Evolutionary conservation across 2,797 vertebrate genomes (phyloP).

Genomic region (Onychomys torridus): DNA sequence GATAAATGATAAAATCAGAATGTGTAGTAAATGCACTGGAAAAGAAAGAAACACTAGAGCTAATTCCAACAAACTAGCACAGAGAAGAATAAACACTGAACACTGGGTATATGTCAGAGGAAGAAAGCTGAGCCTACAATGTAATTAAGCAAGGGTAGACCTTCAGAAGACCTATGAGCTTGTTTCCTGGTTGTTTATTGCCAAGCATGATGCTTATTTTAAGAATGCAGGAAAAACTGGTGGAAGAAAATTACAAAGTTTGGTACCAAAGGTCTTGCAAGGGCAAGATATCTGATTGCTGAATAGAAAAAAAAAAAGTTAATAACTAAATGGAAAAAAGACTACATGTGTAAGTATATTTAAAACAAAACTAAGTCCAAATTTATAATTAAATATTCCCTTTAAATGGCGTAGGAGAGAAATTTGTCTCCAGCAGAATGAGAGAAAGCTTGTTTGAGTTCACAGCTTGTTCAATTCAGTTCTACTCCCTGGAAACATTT

Average conservation of each 20-base stretch:
- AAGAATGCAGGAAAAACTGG: not conserved
- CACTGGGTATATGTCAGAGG: not conserved
- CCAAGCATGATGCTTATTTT: not conserved
- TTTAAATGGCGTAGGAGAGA: conserved; percentile 28
- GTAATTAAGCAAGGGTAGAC: not conserved
- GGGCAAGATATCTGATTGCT: not conserved
- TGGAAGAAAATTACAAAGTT: not conserved
- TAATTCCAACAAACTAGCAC: not conserved
- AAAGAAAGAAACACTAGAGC: not conserved
- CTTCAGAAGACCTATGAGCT: not conserved
- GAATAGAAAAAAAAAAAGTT: not conserved
- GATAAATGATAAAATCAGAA: not conserved
- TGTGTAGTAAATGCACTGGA: not conserved
- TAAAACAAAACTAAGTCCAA: conserved; percentile 67
- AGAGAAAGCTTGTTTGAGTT: conserved; percentile 40
- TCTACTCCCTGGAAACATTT: conserved; percentile 72
- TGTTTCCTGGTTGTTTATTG: not conserved
- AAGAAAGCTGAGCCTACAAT: not conserved
- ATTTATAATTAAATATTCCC: conserved; percentile 19
- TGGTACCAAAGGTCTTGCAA: not conserved
- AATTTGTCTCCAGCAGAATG: conserved; percentile 53
- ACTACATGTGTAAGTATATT: not conserved
- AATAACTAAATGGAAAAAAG: not conserved
- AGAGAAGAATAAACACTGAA: not conserved
- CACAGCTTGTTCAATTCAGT: conserved; percentile 62